phyloP scores from a whole-genome alignment of 64 coral and sea anemone species.

The Stylophora pistillata region DNA sequence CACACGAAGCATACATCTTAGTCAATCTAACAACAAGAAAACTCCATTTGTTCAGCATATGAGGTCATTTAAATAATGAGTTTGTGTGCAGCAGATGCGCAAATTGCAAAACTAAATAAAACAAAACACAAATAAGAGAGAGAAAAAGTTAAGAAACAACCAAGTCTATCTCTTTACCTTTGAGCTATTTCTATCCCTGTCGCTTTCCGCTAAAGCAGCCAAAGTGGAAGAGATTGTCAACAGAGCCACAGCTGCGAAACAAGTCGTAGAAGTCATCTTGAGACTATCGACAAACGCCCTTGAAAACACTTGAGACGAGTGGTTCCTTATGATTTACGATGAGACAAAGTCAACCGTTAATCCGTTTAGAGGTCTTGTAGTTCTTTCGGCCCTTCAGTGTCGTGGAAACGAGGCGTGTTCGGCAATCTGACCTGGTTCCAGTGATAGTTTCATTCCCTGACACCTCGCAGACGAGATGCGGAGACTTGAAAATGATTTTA shows the following conservation, averaged over 20 bases:
- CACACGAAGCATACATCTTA: background rate
- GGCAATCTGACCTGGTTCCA: background rate
- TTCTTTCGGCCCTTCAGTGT: background rate
- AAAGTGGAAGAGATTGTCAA: conserved; percentile 26
- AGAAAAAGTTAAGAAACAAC: background rate
- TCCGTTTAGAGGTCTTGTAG: background rate
- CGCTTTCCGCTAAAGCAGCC: background rate
- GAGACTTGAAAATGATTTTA: conserved; percentile 27
- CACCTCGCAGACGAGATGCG: background rate
- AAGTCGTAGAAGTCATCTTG: conserved; percentile 34
- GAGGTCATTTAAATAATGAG: background rate
- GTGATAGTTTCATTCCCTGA: background rate
- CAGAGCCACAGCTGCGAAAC: background rate
- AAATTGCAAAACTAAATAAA: background rate
- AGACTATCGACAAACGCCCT: conserved; percentile 38
- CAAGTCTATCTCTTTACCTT: conserved; percentile 12
- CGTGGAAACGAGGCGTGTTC: conserved; percentile 8
- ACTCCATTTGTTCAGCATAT: background rate
- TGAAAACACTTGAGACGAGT: conserved; percentile 4
- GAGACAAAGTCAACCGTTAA: background rate
- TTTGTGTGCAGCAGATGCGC: background rate
- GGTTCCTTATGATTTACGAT: background rate
- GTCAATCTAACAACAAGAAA: background rate
- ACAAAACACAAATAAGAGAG: background rate
- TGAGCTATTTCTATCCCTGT: background rate